A percentile compares a stretch with the other conserved stretches of the same genome.
Conservation (phyloP, 2,797 vertebrate genomes). For the Danio tinwini region DNA sequence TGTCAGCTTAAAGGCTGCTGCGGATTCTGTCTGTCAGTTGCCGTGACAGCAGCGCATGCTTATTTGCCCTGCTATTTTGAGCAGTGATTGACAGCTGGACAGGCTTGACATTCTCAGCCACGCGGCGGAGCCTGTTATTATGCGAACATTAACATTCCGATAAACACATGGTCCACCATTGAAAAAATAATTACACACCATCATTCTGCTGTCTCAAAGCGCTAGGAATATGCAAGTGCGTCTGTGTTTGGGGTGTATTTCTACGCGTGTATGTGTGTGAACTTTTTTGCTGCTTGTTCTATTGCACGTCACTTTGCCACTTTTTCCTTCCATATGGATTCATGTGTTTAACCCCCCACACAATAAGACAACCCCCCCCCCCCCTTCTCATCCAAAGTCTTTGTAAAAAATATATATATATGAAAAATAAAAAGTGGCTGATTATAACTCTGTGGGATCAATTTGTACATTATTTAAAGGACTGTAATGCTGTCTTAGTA, state of each 20-base stretch:
- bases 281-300: neutral
- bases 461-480: constrained; percentile 41
- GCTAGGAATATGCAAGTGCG: constrained; percentile 46
- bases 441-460: constrained; percentile 31
- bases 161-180: constrained; percentile 92
- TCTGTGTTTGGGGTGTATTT: constrained; percentile 37
- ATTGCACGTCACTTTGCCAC: neutral
- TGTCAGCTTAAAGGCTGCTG: constrained; percentile 78
- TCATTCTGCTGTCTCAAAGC: constrained; percentile 83
- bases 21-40: constrained; percentile 83
- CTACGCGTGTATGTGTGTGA: neutral
- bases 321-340: constrained; percentile 16
- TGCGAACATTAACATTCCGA: constrained; percentile 99
- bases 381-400: neutral
- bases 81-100: constrained; percentile 91
- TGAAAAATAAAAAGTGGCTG: constrained; percentile 5
- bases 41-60: constrained; percentile 82
- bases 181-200: constrained; percentile 98
- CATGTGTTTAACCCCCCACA: constrained; percentile 14
- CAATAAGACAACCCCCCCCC: too few relatives aligned
- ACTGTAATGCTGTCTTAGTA: constrained; percentile 20
- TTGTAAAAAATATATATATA: too few relatives aligned
- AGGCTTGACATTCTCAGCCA: constrained; percentile 89
- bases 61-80: constrained; percentile 92
- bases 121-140: constrained; percentile 95